Evolutionary conservation across 1,140 invertebrate genomes (phyloP).

Genomic region (Caenorhabditis briggsae): DNA sequence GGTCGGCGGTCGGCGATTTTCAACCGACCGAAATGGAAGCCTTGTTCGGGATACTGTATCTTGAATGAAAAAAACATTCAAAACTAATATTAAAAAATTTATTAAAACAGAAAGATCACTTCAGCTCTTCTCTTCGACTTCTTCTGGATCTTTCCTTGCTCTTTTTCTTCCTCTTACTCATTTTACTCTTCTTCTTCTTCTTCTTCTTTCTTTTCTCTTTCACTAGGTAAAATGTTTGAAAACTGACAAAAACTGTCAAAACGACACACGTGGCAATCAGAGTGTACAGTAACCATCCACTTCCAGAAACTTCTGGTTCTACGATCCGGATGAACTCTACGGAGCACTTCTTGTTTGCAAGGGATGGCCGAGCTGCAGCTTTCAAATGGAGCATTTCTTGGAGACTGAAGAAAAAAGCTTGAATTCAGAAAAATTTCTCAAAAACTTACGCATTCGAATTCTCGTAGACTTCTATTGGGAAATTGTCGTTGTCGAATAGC

Average conservation of each 20-base stretch:
- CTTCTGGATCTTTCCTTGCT: not conserved
- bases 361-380: not conserved
- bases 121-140: no score
- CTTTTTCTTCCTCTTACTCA: not conserved
- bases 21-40: no score
- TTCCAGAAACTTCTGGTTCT: not conserved
- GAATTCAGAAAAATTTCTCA: not conserved
- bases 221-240: not conserved
- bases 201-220: not conserved
- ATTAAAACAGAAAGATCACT: no score
- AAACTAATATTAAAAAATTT: no score
- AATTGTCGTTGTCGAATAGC: not conserved
- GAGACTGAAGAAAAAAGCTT: not conserved
- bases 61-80: no score
- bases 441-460: not conserved
- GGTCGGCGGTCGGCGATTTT: no score
- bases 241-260: not conserved
- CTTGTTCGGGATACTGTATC: no score
- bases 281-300: not conserved
- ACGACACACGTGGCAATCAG: not conserved
- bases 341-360: not conserved
- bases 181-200: not conserved
- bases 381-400: not conserved
- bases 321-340: not conserved
- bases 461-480: not conserved